Evolutionary conservation across 2,797 vertebrate species (phyloP).

Genomic region (Kryptopterus vitreolus): DNA sequence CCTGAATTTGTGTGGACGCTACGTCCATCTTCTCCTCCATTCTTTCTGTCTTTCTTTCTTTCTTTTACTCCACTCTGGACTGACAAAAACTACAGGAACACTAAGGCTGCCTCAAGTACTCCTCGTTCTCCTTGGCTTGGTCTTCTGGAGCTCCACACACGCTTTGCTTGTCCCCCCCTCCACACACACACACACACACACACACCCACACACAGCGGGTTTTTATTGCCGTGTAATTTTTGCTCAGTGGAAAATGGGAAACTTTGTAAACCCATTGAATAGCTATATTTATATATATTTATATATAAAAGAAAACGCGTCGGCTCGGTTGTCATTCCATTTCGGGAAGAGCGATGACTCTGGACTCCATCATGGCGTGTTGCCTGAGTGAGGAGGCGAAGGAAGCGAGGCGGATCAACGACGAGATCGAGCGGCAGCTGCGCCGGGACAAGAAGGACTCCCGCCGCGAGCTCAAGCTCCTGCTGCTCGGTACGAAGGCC

Average conservation of each 20-base stretch:
- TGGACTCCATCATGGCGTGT: constrained; percentile 92
- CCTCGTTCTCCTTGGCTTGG: background rate
- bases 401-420: constrained; percentile 93
- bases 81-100: constrained; percentile 23
- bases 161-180: background rate
- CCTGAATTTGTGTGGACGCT: constrained; percentile 32
- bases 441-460: constrained; percentile 87
- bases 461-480: constrained; percentile 87
- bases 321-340: background rate
- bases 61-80: background rate
- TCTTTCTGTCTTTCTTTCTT: background rate
- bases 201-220: too few species aligned
- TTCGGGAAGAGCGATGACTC: constrained; percentile 65
- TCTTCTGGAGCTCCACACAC: background rate
- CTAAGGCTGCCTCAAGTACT: background rate
- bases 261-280: background rate
- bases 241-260: constrained; percentile 37
- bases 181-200: too few species aligned
- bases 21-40: background rate
- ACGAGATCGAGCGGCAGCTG: constrained; percentile 91
- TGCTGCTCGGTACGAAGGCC: constrained; percentile 81
- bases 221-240: background rate
- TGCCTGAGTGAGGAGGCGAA: constrained; percentile 96
- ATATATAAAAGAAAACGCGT: background rate
- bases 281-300: too few species aligned